Percentiles rank a stretch among this genome's conserved stretches.
phyloP scores from a whole-genome alignment of 2,797 vertebrate species.

The Epinephelus malabaricus region DNA sequence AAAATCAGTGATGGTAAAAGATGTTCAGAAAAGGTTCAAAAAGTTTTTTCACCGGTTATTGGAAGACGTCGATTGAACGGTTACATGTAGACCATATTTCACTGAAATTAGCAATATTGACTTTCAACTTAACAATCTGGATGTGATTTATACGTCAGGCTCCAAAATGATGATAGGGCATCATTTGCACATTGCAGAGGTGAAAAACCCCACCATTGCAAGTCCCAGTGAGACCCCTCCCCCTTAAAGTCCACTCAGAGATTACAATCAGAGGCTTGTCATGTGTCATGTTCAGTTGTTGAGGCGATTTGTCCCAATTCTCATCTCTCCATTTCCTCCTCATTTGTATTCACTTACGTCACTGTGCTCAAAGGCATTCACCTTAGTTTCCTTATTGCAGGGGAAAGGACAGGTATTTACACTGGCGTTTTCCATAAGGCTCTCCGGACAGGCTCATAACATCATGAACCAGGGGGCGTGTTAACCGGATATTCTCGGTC shows the following conservation, averaged over 20 bases:
- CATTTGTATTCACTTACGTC: slow-evolving; percentile 83
- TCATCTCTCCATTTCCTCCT: slow-evolving; percentile 78
- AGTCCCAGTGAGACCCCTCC: slow-evolving; percentile 57
- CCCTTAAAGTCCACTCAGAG: slow-evolving; percentile 75
- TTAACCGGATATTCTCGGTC: too few species aligned
- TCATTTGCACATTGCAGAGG: too few species aligned
- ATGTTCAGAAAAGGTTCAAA: too few species aligned
- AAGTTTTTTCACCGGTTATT: too few species aligned
- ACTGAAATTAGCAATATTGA: too few species aligned
- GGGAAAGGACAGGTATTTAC: slow-evolving; percentile 73
- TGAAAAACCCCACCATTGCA: too few species aligned
- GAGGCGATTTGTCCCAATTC: slow-evolving; percentile 84
- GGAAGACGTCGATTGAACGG: too few species aligned
- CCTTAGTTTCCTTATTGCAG: slow-evolving; percentile 63
- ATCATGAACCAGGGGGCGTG: slow-evolving; percentile 35
- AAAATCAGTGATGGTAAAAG: too few species aligned
- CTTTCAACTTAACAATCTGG: too few species aligned
- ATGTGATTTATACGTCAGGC: too few species aligned
- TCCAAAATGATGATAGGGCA: too few species aligned
- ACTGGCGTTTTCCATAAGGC: slow-evolving; percentile 60
- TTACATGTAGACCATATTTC: too few species aligned
- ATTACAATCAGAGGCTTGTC: slow-evolving; percentile 86
- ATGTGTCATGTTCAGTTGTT: slow-evolving; percentile 78
- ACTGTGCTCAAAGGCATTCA: slow-evolving; percentile 79
- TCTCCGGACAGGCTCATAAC: slow-evolving; percentile 54